Base-by-base conservation (phyloP, 2,888 invertebrate genomes). In the Hydriomena furcata region DNA sequence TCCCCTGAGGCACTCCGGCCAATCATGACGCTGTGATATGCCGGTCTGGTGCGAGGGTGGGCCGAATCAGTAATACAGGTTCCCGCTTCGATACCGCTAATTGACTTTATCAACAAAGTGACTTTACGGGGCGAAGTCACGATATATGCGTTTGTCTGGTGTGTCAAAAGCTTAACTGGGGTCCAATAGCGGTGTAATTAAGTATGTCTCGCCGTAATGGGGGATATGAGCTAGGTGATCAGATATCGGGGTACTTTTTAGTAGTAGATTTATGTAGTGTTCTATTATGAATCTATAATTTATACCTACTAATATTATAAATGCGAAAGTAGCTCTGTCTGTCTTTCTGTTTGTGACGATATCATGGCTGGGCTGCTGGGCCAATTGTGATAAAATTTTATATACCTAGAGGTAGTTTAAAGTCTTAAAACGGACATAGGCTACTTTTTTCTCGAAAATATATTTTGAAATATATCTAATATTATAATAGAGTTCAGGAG, bases 81-180 rank as follows among this genome's bases (percentile, higher is more conserved):
- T 84, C 82, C 86, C 79, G 81, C 86, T 89, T 82, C 84, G 89
- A 88, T 87, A 86, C 82, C 77, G 77, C 88, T 90, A 90, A 90
- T 90, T 90, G 90, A 88, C 90, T 89, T 89, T 90, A 90, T 90
- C 90, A 90, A 89, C 90, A 90, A 88, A 89, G 87, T 74, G 84
- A 88, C 83, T 87, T 90, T 88, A 90, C 87, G 84, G 88, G 84
- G 81, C 73, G 71, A 71, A 88, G 88, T 88, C 89, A 90, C 90
- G 90, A 90, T 84, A 88, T 85, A 87, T 80, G 84, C 81, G 89
- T 86, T 85, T 84, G 84, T 87, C 84, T 82, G 84, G 71, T 79
- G 82, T 77, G 86, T 88, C 87, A 86, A 89, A 89, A 86, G 85
- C 85, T 82, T 86, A 84, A 85, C 87, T 81, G 79, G 76, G 80